Base-by-base conservation (phyloP, 2,888 invertebrate genomes). In the Camponotus fellah region DNA sequence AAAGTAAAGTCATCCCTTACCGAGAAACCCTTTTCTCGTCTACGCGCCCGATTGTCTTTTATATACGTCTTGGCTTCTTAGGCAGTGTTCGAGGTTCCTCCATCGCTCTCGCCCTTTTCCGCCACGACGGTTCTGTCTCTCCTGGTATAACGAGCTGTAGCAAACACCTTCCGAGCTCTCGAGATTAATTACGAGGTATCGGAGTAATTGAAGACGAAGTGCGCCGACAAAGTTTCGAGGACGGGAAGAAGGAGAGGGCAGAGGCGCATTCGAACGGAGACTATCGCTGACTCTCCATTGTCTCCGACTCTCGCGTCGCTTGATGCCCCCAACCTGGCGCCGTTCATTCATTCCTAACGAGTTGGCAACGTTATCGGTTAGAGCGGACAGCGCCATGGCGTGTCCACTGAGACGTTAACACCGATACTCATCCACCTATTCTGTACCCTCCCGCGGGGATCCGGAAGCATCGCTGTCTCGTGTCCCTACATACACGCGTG, bases 401-500 rank as follows among this genome's bases (percentile, higher is more conserved):
- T 91, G 92, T 89, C 92, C 91, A 91, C 90, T 90, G 91, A 87
- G 88, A 92, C 92, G 93, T 92, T 92, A 93, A 92, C 91, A 89
- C 91, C 91, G 91, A 92, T 93, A 92, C 91, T 90, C 84, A 69
- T 82, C 84, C 85, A 65, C 65, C 65, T 56, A 77, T 65, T 66
- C 43, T 34, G 49, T 9, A 9, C 77, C 65, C 81, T 79, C 74
- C 58, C 56, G 14, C 46, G 46, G 71, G 74, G 71, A 69, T 62
- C 69, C 72, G 56, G 75, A 80, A 89, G 85, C 88, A 56, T 26
- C 74, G 68, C 71, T 65, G 72, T 66, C 65, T 79, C 62, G 62
- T 76, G 62, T 81, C 34, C 46, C 56, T 69, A 46, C 58, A 69
- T 26, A 17, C 74, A 64, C 68, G 56, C 77, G 53, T 62, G 26